Percentiles rank a stretch among this genome's conserved stretches.
Conservation (phyloP, 30 jellyfish, hydroid and myxozoan genomes). For the Hydra vulgaris region DNA sequence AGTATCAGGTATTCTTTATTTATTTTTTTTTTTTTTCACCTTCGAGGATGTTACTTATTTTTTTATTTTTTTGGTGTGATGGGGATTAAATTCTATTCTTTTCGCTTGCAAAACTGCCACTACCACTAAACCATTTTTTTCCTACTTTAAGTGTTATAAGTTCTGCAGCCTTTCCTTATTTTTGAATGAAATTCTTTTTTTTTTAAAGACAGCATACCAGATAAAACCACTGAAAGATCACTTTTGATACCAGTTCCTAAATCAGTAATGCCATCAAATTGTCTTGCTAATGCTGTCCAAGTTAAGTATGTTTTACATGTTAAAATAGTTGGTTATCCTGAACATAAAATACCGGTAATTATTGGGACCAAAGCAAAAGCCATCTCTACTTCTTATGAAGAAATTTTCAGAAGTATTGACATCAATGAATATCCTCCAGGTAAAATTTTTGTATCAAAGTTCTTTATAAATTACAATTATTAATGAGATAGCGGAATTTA, state of each 20-base stretch:
- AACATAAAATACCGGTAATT: conserved; percentile 10
- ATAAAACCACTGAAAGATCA: not conserved
- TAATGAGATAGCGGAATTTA: too few species aligned
- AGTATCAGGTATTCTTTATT: not conserved
- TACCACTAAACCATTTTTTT: too few species aligned
- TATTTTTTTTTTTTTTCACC: not conserved
- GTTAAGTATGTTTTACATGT: conserved; percentile 8
- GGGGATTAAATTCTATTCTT: not conserved
- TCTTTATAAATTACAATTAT: too few species aligned
- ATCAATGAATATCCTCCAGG: not conserved
- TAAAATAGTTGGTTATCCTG: conserved; percentile 17
- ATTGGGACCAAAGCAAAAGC: conserved; percentile 16
- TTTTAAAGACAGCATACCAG: not conserved
- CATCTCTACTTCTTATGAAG: not conserved
- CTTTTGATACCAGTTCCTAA: conserved; percentile 22
- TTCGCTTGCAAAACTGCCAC: too few species aligned
- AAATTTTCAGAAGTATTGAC: not conserved
- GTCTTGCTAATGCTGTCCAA: conserved; percentile 13
- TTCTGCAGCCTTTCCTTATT: too few species aligned
- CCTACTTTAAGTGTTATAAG: too few species aligned
- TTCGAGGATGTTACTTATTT: too few species aligned
- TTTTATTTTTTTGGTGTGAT: too few species aligned
- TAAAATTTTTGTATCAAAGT: too few species aligned
- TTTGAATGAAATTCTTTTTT: too few species aligned
- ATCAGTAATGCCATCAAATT: conserved; percentile 4